Percentiles rank a stretch among this genome's conserved stretches.
phyloP scores from a whole-genome alignment of 2,888 invertebrate species.

The Ochropleura plecta region DNA sequence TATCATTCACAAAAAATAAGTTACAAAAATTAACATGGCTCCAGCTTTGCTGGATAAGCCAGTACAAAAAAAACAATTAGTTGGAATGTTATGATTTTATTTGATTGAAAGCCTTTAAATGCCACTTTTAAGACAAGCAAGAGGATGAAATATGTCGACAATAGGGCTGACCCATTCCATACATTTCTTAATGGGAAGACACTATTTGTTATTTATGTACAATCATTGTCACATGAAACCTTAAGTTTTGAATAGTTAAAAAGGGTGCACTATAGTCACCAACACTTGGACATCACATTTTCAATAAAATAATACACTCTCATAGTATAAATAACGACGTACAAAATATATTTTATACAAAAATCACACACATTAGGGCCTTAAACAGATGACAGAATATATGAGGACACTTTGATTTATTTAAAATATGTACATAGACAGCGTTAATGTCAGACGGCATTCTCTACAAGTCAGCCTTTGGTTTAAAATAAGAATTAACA shows the following conservation, averaged over 20 bases:
- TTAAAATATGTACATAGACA: neutral
- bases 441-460: neutral
- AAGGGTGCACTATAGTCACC: neutral
- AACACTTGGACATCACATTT: neutral
- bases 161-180: neutral
- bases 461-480: neutral
- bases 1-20: neutral
- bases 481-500: neutral
- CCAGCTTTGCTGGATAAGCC: neutral
- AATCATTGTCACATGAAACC: neutral
- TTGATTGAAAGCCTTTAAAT: neutral
- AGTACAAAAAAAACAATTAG: neutral
- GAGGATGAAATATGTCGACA: neutral
- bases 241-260: neutral
- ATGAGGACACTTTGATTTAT: neutral
- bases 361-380: neutral
- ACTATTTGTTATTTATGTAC: neutral
- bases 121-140: neutral
- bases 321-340: slow-evolving; percentile 16
- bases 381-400: neutral
- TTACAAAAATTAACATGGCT: neutral
- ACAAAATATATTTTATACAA: slow-evolving; percentile 24
- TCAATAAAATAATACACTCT: neutral
- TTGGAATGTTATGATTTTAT: neutral
- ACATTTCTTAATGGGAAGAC: neutral